A percentile compares a stretch with the other conserved stretches of the same genome.
phyloP scores from a whole-genome alignment of 1,140 invertebrate species.

The Eupristina koningsbergeri region DNA sequence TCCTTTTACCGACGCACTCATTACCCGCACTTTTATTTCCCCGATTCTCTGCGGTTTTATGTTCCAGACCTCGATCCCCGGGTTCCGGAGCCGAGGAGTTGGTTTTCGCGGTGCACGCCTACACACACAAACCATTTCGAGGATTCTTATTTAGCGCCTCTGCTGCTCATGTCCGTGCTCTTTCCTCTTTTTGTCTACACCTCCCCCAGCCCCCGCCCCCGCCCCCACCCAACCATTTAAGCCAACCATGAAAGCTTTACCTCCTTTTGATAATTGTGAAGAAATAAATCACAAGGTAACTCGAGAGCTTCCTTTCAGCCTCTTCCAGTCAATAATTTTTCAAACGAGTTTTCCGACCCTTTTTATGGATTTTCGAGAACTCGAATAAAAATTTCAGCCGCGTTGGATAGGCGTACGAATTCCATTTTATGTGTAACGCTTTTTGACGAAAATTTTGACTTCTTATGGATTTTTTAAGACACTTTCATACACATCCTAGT shows the following conservation, averaged over 20 bases:
- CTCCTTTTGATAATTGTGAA: conserved; percentile 7
- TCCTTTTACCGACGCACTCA: conserved; percentile 4
- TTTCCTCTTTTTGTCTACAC: neutral
- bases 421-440: neutral
- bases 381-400: neutral
- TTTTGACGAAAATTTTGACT: no score
- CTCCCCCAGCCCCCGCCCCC: neutral
- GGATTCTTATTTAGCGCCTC: neutral
- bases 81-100: neutral
- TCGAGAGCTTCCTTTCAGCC: neutral
- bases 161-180: no score
- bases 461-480: no score
- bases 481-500: no score
- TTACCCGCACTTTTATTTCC: conserved; percentile 26
- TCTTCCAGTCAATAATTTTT: neutral
- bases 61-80: neutral
- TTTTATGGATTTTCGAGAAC: no score
- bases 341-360: no score
- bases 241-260: no score
- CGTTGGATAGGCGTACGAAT: no score
- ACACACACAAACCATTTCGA: neutral
- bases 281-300: neutral
- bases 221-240: neutral
- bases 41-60: conserved; percentile 15
- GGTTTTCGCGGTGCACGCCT: neutral